Evolutionary conservation across 1,140 invertebrate genomes (phyloP).

Genomic region (Conus ventricosus): DNA sequence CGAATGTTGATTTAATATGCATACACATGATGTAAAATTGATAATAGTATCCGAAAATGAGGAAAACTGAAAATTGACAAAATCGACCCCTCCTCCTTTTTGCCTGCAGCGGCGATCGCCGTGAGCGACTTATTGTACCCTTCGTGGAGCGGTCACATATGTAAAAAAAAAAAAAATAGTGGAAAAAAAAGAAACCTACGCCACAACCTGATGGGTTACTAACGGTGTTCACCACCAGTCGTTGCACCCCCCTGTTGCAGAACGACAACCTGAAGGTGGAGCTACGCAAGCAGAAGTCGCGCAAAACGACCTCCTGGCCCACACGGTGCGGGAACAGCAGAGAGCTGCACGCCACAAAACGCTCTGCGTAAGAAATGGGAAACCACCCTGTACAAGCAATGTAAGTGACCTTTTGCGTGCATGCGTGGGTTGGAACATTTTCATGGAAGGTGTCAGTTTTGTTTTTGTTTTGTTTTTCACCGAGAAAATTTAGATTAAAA

Average conservation of each 20-base stretch:
- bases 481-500: no score
- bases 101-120: no score
- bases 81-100: no score
- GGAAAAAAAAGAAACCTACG: background rate
- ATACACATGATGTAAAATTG: no score
- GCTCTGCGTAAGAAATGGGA: constrained; percentile 38
- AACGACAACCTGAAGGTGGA: constrained; percentile 42
- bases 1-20: no score
- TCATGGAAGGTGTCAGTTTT: background rate
- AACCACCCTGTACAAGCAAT: constrained; percentile 41
- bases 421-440: background rate
- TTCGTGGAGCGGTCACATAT: no score
- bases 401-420: constrained; percentile 26
- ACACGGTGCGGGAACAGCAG: constrained; percentile 42
- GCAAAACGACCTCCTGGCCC: constrained; percentile 39
- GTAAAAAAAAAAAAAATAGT: no score
- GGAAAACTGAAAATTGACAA: no score
- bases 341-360: constrained; percentile 32
- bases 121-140: no score
- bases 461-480: background rate
- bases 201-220: background rate
- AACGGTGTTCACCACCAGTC: background rate
- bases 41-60: no score
- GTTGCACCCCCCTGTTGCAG: constrained; percentile 21
- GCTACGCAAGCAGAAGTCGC: constrained; percentile 30